phyloP scores from a whole-genome alignment of 2,797 vertebrate species.

The Pangasius larnaudii region DNA sequence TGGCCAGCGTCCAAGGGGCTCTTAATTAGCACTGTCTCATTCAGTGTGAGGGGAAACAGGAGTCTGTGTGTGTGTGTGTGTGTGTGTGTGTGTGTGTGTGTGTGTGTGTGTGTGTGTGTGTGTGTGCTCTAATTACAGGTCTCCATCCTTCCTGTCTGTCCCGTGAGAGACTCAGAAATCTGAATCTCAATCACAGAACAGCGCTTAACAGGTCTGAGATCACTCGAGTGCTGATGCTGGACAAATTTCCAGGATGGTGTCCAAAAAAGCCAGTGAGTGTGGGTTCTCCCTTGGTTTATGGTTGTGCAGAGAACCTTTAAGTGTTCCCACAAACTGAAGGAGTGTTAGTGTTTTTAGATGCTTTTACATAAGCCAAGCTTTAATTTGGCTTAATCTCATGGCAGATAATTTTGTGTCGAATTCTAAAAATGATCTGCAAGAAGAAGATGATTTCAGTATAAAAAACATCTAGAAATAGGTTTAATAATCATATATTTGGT shows the following conservation, averaged over 20 bases:
- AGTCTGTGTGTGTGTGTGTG: conserved; percentile 38
- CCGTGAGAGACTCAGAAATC: conserved; percentile 39
- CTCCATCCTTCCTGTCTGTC: conserved; percentile 48
- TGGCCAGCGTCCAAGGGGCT: conserved; percentile 76
- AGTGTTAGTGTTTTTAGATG: neutral
- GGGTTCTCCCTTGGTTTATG: neutral
- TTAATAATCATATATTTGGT: neutral
- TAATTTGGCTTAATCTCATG: neutral
- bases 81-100: conserved; percentile 37
- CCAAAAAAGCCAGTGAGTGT: neutral
- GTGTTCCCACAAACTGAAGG: no score
- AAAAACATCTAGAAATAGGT: neutral
- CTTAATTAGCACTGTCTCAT: conserved; percentile 66
- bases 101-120: conserved; percentile 26
- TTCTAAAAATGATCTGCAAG: no score
- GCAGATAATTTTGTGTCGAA: no score
- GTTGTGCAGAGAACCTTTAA: no score
- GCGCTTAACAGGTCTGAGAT: conserved; percentile 44
- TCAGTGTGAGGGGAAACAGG: conserved; percentile 37
- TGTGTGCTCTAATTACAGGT: conserved; percentile 57
- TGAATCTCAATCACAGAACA: conserved; percentile 46
- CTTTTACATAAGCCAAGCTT: neutral
- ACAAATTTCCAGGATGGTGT: neutral
- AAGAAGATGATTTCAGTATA: no score
- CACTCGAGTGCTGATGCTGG: neutral